Conservation (phyloP, 2,113 vertebrate genomes). For the Phyllopteryx taeniolatus region DNA sequence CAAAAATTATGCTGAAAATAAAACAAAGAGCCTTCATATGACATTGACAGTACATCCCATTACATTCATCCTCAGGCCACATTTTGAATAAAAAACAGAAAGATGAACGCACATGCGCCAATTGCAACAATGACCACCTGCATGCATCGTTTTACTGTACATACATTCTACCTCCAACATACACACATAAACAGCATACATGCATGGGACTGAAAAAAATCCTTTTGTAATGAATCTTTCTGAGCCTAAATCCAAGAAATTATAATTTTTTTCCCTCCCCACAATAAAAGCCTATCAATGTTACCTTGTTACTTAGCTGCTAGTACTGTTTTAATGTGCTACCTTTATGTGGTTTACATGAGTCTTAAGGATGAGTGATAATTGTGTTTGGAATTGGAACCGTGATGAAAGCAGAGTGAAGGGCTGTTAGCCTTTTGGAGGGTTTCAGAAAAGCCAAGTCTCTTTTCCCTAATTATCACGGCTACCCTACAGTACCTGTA, state of each 20-base stretch:
- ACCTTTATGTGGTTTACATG: slow-evolving; percentile 1
- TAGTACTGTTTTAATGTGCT: slow-evolving; percentile 15
- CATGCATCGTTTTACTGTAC: slow-evolving; percentile 20
- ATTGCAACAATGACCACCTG: slow-evolving; percentile 5
- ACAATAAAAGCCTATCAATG: slow-evolving; percentile 15
- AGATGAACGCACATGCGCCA: slow-evolving; percentile 31
- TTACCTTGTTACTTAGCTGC: neutral
- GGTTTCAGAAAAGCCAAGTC: slow-evolving; percentile 48
- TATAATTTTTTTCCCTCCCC: neutral
- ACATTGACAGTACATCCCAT: neutral
- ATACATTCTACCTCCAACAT: neutral
- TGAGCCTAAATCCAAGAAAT: neutral
- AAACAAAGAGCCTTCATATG: slow-evolving; percentile 45
- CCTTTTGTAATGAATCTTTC: slow-evolving; percentile 7
- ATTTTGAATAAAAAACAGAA: slow-evolving; percentile 24
- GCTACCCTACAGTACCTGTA: slow-evolving; percentile 33
- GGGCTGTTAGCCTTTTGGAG: slow-evolving; percentile 8
- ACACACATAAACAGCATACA: slow-evolving; percentile 15
- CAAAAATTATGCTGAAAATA: slow-evolving; percentile 7
- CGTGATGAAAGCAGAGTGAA: slow-evolving; percentile 11
- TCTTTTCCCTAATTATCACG: slow-evolving; percentile 54
- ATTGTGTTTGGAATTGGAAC: slow-evolving; percentile 8
- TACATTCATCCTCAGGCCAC: slow-evolving; percentile 16
- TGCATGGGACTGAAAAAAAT: neutral
- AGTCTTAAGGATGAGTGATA: slow-evolving; percentile 12